A percentile compares a stretch with the other conserved stretches of the same genome.
Evolutionary conservation across 2,113 vertebrate genomes (phyloP).

Genomic region (Circaetus gallicus): DNA sequence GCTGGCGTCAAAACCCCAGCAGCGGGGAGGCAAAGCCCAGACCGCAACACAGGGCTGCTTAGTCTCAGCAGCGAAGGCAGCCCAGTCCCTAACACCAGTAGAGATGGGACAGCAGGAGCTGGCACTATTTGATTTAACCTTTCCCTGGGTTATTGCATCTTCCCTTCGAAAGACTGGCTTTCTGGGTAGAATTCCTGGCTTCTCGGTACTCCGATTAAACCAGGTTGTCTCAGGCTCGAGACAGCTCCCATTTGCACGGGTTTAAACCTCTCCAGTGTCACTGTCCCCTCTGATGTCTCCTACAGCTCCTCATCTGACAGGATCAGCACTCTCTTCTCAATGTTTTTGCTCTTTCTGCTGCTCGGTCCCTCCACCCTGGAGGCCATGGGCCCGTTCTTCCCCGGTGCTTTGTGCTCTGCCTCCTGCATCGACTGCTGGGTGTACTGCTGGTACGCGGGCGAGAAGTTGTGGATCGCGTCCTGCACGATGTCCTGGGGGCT

Average conservation of each 20-base stretch:
- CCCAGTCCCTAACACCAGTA: not conserved
- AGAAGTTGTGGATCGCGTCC: constrained; percentile 93
- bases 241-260: not conserved
- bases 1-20: not conserved
- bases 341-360: constrained; percentile 69
- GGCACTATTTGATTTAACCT: not conserved
- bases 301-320: constrained; percentile 88
- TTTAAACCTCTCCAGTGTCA: not conserved
- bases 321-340: constrained; percentile 92
- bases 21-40: not conserved
- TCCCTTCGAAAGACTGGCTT: not conserved
- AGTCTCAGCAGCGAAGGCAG: not conserved
- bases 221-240: not conserved
- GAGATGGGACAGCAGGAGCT: not conserved
- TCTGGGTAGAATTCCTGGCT: not conserved
- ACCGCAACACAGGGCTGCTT: not conserved
- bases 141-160: not conserved
- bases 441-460: constrained; percentile 87
- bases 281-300: not conserved
- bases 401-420: constrained; percentile 59
- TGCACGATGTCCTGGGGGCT: constrained; percentile 92
- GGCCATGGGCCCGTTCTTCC: constrained; percentile 67
- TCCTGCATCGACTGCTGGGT: constrained; percentile 91
- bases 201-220: not conserved
- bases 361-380: not conserved